Base-by-base conservation (phyloP, 2,888 invertebrate species). In the Calameuta pallipes region DNA sequence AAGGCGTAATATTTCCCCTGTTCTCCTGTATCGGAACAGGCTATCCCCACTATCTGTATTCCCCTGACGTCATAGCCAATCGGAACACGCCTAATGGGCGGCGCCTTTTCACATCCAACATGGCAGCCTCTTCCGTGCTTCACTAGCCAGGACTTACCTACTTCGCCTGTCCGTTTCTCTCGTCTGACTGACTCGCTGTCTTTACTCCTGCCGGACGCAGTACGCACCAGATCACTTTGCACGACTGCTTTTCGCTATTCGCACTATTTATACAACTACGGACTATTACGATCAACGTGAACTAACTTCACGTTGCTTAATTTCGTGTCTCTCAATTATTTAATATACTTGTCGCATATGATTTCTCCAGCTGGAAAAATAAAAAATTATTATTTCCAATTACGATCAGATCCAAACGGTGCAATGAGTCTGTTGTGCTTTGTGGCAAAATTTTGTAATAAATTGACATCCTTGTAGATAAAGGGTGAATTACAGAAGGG, bases 41-140 rank as follows among this genome's bases (percentile, higher is more conserved):
- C 56, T 9, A 23, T 56, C 56, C 35, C 37, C 76, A 41, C 75
- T 75, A 69, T 68, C 69, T 79, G 69, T 68, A 76, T 78, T 56
- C 73, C 56, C 78, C 79, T 84, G 81, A 83, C 84, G 83, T 83
- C 82, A 83, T 81, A 77, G 76, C 90, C 90, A 91, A 91, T 91
- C 83, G 85, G 83, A 81, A 81, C 79, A 83, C 83, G 84, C 85
- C 85, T 83, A 81, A 82, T 87, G 90, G 91, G 91, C 91, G 90
- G 90, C 88, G 90, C 90, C 89, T 88, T 83, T 75, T 84, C 82
- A 77, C 86, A 83, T 83, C 89, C 90, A 90, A 90, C 89, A 91
- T 91, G 90, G 90, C 89, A 90, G 88, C 85, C 84, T 73, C 23
- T 56, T 56, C 56, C 56, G 56, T 56, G 56, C 56, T 9, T 56